Conservation (phyloP, 2,797 vertebrate genomes). For the Cossypha caffra region DNA sequence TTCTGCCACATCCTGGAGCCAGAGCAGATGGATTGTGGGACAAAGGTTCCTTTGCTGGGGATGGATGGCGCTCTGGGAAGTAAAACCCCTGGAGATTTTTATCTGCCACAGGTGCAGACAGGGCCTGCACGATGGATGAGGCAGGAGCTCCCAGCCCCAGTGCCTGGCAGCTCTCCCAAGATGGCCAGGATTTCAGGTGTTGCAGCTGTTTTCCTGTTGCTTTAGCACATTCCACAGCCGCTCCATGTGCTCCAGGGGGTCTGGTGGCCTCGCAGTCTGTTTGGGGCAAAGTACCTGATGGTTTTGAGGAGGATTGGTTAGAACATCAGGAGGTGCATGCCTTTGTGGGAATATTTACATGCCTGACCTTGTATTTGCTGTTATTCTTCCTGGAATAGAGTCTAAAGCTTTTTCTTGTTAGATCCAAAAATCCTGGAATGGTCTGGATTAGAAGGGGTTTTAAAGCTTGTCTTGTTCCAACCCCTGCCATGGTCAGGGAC, state of each 20-base stretch:
- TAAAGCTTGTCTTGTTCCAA: accelerated
- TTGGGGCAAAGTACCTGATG: not conserved
- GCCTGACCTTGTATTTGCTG: not conserved
- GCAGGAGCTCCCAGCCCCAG: not conserved
- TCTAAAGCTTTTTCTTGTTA: not conserved
- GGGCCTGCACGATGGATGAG: not conserved
- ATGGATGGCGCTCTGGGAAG: not conserved
- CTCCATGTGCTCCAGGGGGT: accelerated
- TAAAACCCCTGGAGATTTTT: not conserved
- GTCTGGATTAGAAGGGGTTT: not conserved
- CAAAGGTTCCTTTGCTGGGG: not conserved
- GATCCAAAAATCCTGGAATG: not conserved
- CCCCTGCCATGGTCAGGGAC: not conserved
- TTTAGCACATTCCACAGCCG: not conserved
- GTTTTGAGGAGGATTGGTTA: not conserved
- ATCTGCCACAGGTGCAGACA: not conserved
- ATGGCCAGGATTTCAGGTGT: not conserved
- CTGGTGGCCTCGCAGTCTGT: not conserved
- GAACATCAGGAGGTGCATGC: accelerated
- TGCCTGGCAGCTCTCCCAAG: not conserved
- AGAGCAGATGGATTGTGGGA: not conserved
- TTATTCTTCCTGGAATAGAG: not conserved
- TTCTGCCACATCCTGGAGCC: not conserved
- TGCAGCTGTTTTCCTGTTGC: not conserved
- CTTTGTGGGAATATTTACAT: not conserved